A percentile compares a stretch with the other conserved stretches of the same genome.
Conservation (phyloP, 1,140 invertebrate genomes). For the Episyrphus balteatus region DNA sequence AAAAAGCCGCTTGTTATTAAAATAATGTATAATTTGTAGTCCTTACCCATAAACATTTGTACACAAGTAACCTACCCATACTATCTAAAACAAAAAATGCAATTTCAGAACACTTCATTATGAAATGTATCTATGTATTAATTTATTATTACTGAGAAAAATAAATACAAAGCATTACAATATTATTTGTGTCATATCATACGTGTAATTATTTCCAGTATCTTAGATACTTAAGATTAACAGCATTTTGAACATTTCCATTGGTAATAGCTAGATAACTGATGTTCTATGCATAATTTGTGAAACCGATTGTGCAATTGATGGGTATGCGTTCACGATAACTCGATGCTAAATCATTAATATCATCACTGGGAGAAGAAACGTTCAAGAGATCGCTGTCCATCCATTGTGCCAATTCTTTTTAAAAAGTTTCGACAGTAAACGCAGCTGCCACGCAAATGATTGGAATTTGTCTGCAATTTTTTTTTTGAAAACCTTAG, state of each 20-base stretch:
- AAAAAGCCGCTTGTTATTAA: slow-evolving; percentile 6
- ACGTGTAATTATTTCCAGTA: too few relatives aligned
- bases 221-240: slow-evolving; percentile 52
- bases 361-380: slow-evolving; percentile 14
- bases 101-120: slow-evolving; percentile 2
- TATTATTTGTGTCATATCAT: slow-evolving; percentile 36
- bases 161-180: too few relatives aligned
- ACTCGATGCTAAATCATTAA: slow-evolving; percentile 22
- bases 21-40: slow-evolving; percentile 4
- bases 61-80: slow-evolving; percentile 8
- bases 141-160: slow-evolving; percentile 5
- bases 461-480: slow-evolving; percentile 26
- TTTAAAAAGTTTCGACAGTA: slow-evolving; percentile 31
- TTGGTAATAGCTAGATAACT: slow-evolving; percentile 68
- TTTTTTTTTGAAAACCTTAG: slow-evolving; percentile 26
- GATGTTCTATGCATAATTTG: slow-evolving; percentile 72
- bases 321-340: slow-evolving; percentile 28
- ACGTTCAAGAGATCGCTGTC: background rate
- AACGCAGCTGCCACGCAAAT: slow-evolving; percentile 30
- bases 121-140: too few relatives aligned
- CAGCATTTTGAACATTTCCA: slow-evolving; percentile 78
- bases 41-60: slow-evolving; percentile 6
- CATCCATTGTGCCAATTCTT: slow-evolving; percentile 17
- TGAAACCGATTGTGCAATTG: slow-evolving; percentile 80
- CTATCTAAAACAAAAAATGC: background rate